A percentile compares a stretch with the other conserved stretches of the same genome.
Evolutionary conservation across 2,797 vertebrate genomes (phyloP).

Genomic region (Diplodus sargus): DNA sequence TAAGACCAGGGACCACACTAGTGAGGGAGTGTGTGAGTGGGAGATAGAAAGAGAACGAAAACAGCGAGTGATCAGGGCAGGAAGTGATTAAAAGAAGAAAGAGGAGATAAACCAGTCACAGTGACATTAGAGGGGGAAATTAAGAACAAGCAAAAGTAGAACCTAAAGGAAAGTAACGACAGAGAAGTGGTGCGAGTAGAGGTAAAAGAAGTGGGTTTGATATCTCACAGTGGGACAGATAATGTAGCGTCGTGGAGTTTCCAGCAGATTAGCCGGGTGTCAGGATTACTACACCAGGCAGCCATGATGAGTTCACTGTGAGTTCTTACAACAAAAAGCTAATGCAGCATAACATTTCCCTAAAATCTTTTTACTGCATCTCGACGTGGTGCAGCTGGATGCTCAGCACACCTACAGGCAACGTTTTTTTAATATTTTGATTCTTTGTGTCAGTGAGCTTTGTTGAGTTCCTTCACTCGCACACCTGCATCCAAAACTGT

Average conservation of each 20-base stretch:
- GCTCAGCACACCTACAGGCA: neutral
- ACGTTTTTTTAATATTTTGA: neutral
- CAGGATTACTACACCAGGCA: neutral
- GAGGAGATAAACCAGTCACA: neutral
- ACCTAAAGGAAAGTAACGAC: too few species aligned
- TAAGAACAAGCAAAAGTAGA: constrained; percentile 3
- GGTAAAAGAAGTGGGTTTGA: neutral
- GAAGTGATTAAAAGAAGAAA: constrained; percentile 4
- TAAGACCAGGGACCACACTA: constrained; percentile 28
- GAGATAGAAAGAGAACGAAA: neutral
- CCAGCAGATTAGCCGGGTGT: constrained; percentile 23
- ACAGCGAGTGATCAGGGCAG: neutral
- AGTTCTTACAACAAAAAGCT: constrained; percentile 2
- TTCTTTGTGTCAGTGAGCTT: too few species aligned
- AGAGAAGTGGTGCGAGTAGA: neutral
- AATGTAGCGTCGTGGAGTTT: neutral
- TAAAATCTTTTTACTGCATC: neutral
- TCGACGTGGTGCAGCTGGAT: neutral
- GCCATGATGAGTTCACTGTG: constrained; percentile 30
- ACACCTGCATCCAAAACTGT: neutral
- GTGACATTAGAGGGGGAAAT: constrained; percentile 1
- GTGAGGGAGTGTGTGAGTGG: neutral
- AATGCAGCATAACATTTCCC: neutral
- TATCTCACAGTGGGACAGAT: neutral
- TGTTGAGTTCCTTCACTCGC: too few species aligned